Conservation (phyloP, 2,113 vertebrate genomes). For the Mustelus asterias region DNA sequence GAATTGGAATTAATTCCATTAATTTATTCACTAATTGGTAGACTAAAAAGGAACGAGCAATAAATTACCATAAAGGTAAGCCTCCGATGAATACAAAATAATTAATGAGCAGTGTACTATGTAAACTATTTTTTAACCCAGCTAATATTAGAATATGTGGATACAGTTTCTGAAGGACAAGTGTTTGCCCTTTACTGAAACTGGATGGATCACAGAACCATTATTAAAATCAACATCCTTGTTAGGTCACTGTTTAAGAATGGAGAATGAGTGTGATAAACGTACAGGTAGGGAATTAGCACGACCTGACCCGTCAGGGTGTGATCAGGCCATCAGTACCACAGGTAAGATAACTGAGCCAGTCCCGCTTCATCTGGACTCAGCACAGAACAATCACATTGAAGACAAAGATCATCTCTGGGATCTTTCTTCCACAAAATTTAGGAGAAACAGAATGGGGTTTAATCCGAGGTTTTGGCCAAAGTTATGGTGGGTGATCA, state of each 20-base stretch:
- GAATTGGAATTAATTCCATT: conserved; percentile 9
- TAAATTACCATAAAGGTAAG: neutral
- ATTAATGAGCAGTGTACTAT: conserved; percentile 9
- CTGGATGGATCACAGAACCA: neutral
- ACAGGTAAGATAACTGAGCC: neutral
- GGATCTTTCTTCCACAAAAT: no score
- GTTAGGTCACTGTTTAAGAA: neutral
- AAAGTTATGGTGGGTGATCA: neutral
- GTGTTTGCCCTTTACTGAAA: neutral
- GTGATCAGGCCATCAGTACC: neutral
- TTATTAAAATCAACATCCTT: conserved; percentile 5
- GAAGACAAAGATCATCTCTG: neutral
- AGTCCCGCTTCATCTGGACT: neutral
- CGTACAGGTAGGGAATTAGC: neutral
- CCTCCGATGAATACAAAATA: neutral
- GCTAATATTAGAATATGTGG: neutral
- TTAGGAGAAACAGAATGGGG: neutral
- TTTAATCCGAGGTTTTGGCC: neutral
- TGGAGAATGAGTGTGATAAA: neutral
- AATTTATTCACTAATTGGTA: conserved; percentile 30
- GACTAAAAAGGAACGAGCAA: conserved; percentile 13
- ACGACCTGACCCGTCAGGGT: neutral
- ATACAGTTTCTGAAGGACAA: conserved; percentile 11
- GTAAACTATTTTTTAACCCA: neutral
- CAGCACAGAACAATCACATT: neutral